Base-by-base conservation (phyloP, 2,797 vertebrate genomes). In the Rhinogobio ventralis region DNA sequence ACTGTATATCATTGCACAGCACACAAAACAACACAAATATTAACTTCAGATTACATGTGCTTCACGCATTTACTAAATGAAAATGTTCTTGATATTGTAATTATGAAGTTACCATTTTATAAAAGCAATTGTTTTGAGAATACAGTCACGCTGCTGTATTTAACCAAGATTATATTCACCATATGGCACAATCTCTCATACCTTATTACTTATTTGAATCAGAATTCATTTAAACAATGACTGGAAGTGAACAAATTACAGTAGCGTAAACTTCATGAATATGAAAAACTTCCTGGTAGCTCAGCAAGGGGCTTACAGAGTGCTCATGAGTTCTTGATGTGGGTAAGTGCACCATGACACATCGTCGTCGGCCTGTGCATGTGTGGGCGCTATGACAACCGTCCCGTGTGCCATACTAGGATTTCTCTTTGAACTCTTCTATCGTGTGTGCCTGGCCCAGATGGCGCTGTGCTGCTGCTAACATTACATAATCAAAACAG, bases 401-500 rank as follows among this genome's bases (percentile, higher is more conserved):
- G 33, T 81, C 57, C 84, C 66, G 79, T 84, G 57, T 88, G 64
- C 71, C 76, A 74, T 20, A 67, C 80, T 67, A 85, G n/a, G 81
- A 81, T 82, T 85, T 87, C 86, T 84, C 90, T 94, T 91, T 92
- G 88, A 92, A 93, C 88, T 90, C 90, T 92, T 91, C 91, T 93
- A 91, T 91, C 84, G 74, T 83, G 87, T 81, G 87, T 64, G 87
- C 78, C 64, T 90, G 89, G 89, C 91, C 91, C 93, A 95, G 92
- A 94, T 94, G 93, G 93, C 90, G 88, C 89, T 91, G 87, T 93
- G 90, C 85, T 83, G 89, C 85, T 86, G 64, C 87, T 89, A 89
- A 75, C 66, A 7, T 95, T 95, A 93, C 92, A 92, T 93, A 93
- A 94, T 90, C 88, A 91, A 90, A 93, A 93, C 88, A 91, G 80